Evolutionary conservation across 2,797 vertebrate species (phyloP).

Genomic region (Eupleurogrammus muticus): DNA sequence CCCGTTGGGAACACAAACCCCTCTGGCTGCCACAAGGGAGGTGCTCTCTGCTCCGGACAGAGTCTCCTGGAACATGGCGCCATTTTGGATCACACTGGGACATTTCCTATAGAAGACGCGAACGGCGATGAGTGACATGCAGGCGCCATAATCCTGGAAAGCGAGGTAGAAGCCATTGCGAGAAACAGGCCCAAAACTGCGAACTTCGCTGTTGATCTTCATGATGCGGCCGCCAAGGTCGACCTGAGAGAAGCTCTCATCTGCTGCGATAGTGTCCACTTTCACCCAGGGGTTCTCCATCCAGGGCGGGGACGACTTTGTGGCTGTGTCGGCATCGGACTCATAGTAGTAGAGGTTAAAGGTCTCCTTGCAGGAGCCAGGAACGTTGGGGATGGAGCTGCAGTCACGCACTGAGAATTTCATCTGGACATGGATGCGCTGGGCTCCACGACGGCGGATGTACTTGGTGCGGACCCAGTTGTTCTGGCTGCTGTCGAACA

Average conservation of each 20-base stretch:
- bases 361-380: constrained; percentile 97
- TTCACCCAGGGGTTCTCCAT: constrained; percentile 99
- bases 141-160: constrained; percentile 97
- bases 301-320: constrained; percentile 90
- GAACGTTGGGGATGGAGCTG: constrained; percentile 95
- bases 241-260: constrained; percentile 97
- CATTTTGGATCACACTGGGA: constrained; percentile 89
- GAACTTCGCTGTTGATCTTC: constrained; percentile 97
- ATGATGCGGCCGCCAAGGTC: constrained; percentile 94
- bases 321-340: constrained; percentile 89
- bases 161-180: constrained; percentile 94
- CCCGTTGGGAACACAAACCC: constrained; percentile 90
- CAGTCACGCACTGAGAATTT: constrained; percentile 97
- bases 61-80: constrained; percentile 92
- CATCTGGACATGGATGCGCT: constrained; percentile 97
- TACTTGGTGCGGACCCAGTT: constrained; percentile 97
- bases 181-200: constrained; percentile 95
- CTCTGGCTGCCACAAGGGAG: constrained; percentile 92
- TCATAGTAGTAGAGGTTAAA: constrained; percentile 97
- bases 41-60: constrained; percentile 96
- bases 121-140: constrained; percentile 96
- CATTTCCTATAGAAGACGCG: constrained; percentile 96
- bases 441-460: constrained; percentile 90
- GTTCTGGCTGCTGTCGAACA: constrained; percentile 95
- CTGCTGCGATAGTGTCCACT: constrained; percentile 96